A percentile compares a stretch with the other conserved stretches of the same genome.
Evolutionary conservation across 2,888 invertebrate species (phyloP).

Genomic region (Stomorhina lunata): DNA sequence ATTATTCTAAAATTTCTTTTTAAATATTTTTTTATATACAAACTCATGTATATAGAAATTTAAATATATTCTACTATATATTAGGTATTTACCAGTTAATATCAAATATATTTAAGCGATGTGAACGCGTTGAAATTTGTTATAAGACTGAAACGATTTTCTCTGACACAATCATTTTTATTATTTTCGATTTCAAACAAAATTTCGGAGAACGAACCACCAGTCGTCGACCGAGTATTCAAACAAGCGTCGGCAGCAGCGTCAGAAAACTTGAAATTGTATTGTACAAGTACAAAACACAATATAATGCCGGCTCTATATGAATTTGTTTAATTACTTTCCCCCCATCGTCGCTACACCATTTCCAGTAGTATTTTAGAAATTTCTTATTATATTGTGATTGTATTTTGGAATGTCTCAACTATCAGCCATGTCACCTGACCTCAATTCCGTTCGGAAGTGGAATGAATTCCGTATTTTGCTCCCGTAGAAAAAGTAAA

Average conservation of each 20-base stretch:
- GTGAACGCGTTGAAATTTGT: constrained; percentile 67
- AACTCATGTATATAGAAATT: constrained; percentile 22
- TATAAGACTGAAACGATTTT: constrained; percentile 70
- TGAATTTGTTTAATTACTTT: too few species aligned
- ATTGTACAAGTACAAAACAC: too few species aligned
- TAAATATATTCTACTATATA: constrained; percentile 38
- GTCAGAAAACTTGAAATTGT: neutral
- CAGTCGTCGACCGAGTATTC: neutral
- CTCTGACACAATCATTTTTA: constrained; percentile 69
- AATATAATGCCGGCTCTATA: constrained; percentile 47
- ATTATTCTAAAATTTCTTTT: constrained; percentile 2
- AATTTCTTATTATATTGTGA: too few species aligned
- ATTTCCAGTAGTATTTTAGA: too few species aligned
- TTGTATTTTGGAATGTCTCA: too few species aligned
- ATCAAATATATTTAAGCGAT: constrained; percentile 37
- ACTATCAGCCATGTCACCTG: too few species aligned
- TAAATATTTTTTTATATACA: constrained; percentile 18
- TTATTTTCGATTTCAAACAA: constrained; percentile 59
- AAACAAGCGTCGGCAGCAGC: neutral
- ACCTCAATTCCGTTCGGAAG: too few species aligned
- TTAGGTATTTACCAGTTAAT: constrained; percentile 68
- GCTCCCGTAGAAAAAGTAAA: too few species aligned
- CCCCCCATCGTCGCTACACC: too few species aligned
- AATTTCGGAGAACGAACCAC: constrained; percentile 11
- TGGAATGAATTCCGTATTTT: too few species aligned